Evolutionary conservation across 2,113 vertebrate species (phyloP), one percentile per base, ranked within the genome.

Genomic region (Delphinus delphis): DNA sequence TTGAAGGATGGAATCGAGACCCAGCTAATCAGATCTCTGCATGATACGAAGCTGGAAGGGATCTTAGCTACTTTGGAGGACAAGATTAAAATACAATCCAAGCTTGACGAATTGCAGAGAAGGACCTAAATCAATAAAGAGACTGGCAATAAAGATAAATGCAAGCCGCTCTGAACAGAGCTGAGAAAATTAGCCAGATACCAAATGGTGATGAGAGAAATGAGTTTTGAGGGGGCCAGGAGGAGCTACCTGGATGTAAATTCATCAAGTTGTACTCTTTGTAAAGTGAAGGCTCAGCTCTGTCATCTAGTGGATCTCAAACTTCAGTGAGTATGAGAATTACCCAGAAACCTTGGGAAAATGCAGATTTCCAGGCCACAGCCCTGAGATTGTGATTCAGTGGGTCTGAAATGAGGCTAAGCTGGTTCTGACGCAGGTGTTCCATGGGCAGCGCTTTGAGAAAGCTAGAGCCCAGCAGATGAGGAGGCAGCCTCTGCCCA

Each of bases 31-130:
- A 96, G 92, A 97, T 97, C 94, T 96, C 87, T 81, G 60, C 67
- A 76, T 77, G 80, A 86, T 65, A 41, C 5, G 0, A 92, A 73
- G 97, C 98, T 98, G 86, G 93, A 97, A 98, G 98, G 96, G 97
- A 96, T 98, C 89, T 97, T 63, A 73, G 96, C 89, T 94, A 92
- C 92, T 92, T 93, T 74, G 83, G 94, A 97, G 93, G 98, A 91
- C 95, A 95, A 90, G 98, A 98, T 97, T 98, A 98, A 98, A 98
- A 98, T 92, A 93, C 93, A 93, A 98, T 96, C 96, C 90, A 92
- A 90, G 96, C 96, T 95, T 98, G 97, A 98, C 89, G 2, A 96
- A 98, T 98, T 92, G 92, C 95, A 96, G 97, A 88, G 95, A 81
- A 36, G 67, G 80, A 18, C 84, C 83, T 98, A 97, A 97, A 97